Evolutionary conservation across 2,797 vertebrate genomes (phyloP).

Genomic region (Artibeus jamaicensis): DNA sequence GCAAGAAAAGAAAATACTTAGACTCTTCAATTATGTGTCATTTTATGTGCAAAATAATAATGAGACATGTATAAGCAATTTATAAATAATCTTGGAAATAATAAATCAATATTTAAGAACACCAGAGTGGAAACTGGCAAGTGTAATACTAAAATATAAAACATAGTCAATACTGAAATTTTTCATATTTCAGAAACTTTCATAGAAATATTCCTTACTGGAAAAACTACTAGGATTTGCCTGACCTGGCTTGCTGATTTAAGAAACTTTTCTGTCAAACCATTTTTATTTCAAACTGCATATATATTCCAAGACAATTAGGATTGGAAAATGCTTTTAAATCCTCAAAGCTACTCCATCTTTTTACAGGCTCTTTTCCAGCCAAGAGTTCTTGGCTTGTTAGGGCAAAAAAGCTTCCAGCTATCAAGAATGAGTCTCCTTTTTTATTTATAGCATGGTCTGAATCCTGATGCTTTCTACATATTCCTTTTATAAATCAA

Average conservation of each 20-base stretch:
- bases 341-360: not conserved
- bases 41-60: not conserved
- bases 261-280: constrained; percentile 57
- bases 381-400: constrained; percentile 37
- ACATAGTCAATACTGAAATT: not conserved
- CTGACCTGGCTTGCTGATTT: constrained; percentile 42
- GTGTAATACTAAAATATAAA: not conserved
- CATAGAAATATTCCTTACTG: not conserved
- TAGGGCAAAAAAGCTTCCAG: constrained; percentile 18
- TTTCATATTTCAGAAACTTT: not conserved
- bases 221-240: not conserved
- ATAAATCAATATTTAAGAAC: not conserved
- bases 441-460: not conserved
- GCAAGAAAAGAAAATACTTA: not conserved
- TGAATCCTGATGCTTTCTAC: not conserved
- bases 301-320: constrained; percentile 25
- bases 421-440: not conserved
- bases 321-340: constrained; percentile 51
- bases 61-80: not conserved
- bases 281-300: constrained; percentile 37
- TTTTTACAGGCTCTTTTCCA: not conserved
- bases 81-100: not conserved
- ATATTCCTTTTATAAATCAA: constrained; percentile 30
- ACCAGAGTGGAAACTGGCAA: not conserved
- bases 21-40: not conserved